Base-by-base conservation (phyloP, 2,888 invertebrate genomes). In the Hybos culiciformis region DNA sequence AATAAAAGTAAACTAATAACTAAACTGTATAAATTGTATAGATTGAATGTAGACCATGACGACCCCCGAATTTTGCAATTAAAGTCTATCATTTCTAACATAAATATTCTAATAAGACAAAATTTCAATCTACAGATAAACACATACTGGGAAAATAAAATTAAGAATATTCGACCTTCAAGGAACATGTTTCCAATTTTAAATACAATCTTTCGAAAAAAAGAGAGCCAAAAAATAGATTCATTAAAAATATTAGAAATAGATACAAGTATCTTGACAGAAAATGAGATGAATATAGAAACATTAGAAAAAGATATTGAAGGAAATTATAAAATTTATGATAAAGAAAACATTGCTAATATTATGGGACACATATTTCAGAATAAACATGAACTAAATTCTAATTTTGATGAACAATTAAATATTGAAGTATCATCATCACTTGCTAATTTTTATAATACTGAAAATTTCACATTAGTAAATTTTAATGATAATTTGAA, bases 21-120 rank as follows among this genome's bases (percentile, higher is more conserved):
- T 2, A 33, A 17, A 9, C 14, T 42, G 15, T 23, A 42, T 14
- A 42, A 42, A 9, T 31, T 42, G 19, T 37, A 42, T 18, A 32
- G 42, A 17, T n/a, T 32, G 4, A 32, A 7, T 14, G 3, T 32
- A 32, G 3, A 14, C 7, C n/a, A 32, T 32, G 15, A 14, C 8
- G 14, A 32, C 8, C n/a, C 3, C 7, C n/a, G 14, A 14, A 32
- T 14, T 7, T n/a, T 14, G 3, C 32, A 14, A 32, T 11, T 7
- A 32, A 32, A 32, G 3, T 32, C 32, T 11, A 9, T 17, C 15
- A 33, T 33, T 9, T 17, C 5, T 15, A 33, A 33, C 11, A 2
- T 17, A 15, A 33, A 33, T 17, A 5, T 15, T 8, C 18, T 33
- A 33, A 33, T 33, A 4, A 15, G 11, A 17, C 32, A 33, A 17